Evolutionary conservation across 2,888 invertebrate species (phyloP), one percentile per base, ranked within the genome.

Genomic region (Ellobium chinense): DNA sequence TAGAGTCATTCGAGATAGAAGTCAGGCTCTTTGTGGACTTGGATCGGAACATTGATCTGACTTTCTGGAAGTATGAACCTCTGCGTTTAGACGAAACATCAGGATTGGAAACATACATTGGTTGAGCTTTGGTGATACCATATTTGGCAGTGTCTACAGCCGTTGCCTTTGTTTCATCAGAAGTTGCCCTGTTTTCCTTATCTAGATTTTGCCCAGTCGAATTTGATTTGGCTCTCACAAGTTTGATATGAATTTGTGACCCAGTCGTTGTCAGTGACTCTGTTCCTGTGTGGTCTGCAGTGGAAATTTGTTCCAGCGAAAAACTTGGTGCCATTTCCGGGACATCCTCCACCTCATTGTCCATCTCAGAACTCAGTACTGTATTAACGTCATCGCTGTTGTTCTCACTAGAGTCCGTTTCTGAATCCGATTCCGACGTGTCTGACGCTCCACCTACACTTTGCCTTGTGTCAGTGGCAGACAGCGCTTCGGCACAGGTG

Each of bases 191-290:
- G 9, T 21, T 29, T 24, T 74, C 63, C 24, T 74, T 46, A 9
- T 29, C n/a, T 24, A 63, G 39, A 18, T 34, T 56, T 7, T 0
- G 14, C 18, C 46, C 65, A 18, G 9, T 12, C 9, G 46, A 39
- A 12, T 2, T 2, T 9, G 63, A 27, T 39, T 31, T 75, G 18
- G 75, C 75, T 3, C 75, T 63, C 54, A 75, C 37, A 37, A 75
- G 62, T 34, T n/a, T 62, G 4, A 75, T 37, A 31, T 54, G 65
- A 63, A 65, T 65, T 21, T 46, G 39, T 34, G n/a, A n/a, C n/a
- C n/a, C n/a, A n/a, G n/a, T n/a, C n/a, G n/a, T n/a, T n/a, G n/a
- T n/a, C n/a, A n/a, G n/a, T n/a, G n/a, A n/a, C n/a, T n/a, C n/a
- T n/a, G 75, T 63, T 65, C 54, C 3, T 46, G 69, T 39, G 12